Conservation (phyloP, 2,113 vertebrate genomes). For the Todiramphus chloris region DNA sequence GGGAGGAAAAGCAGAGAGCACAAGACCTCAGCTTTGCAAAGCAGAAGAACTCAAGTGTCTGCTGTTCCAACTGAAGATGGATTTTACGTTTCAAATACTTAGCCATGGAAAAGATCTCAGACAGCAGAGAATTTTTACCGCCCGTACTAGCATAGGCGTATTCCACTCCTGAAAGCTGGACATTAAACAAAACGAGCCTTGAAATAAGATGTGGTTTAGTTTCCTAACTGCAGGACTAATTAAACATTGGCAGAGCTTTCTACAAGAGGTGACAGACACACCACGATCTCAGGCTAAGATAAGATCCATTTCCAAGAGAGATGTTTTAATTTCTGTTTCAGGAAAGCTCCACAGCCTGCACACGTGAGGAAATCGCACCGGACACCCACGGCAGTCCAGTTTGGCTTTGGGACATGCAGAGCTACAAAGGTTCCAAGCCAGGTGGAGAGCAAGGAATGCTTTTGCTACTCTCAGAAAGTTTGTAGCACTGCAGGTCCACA, state of each 20-base stretch:
- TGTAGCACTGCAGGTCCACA: background rate
- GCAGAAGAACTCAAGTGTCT: background rate
- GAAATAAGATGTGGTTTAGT: conserved; percentile 15
- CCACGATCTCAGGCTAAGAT: conserved; percentile 22
- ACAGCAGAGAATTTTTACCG: background rate
- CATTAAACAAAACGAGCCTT: conserved; percentile 35
- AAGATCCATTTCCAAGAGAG: background rate
- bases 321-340: background rate
- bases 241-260: conserved; percentile 35
- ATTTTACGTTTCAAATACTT: background rate
- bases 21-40: background rate
- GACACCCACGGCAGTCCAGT: background rate
- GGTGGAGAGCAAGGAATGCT: background rate
- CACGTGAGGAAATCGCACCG: background rate
- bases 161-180: conserved; percentile 25
- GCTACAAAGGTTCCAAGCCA: background rate
- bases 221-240: conserved; percentile 44
- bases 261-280: conserved; percentile 39
- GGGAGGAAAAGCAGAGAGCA: background rate
- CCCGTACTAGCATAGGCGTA: conserved; percentile 14
- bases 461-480: background rate
- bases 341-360: background rate
- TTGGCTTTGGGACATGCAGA: background rate
- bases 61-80: background rate
- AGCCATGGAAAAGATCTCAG: conserved; percentile 9